These are phyloP conservation scores for Drymodes brunneopygia DNA, from an alignment of 2,113 vertebrate genomes.

Conservation along the genomic window DNA sequence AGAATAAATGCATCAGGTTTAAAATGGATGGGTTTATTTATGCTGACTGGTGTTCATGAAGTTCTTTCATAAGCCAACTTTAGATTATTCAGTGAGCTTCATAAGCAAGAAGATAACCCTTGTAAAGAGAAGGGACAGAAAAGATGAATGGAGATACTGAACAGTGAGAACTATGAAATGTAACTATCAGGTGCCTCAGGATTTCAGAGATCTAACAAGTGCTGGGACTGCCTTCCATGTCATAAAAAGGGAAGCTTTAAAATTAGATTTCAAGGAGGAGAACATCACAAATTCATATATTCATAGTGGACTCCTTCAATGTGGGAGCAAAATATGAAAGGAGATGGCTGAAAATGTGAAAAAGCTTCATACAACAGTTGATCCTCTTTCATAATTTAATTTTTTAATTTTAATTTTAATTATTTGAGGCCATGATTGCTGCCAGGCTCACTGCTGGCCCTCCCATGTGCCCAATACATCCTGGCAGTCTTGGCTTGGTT, in stretches of 20 bases:
- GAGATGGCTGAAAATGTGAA: neutral
- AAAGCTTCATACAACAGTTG: neutral
- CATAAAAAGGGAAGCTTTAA: neutral
- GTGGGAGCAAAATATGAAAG: neutral
- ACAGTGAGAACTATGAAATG: neutral
- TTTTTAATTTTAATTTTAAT: neutral
- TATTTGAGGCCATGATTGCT: neutral
- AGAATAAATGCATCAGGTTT: neutral
- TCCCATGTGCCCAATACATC: neutral
- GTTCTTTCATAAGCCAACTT: neutral
- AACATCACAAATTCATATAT: neutral
- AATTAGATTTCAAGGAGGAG: neutral
- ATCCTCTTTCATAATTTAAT: neutral
- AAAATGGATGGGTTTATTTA: neutral
- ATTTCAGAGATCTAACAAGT: neutral
- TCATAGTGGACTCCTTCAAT: neutral
- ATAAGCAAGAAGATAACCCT: neutral
- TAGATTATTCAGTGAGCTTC: neutral
- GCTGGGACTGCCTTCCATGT: neutral
- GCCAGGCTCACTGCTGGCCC: neutral
- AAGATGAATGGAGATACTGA: neutral
- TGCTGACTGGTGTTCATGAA: neutral
- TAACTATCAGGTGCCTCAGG: neutral
- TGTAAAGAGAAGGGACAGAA: neutral
- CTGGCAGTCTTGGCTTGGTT: neutral